Evolutionary conservation across 2,797 vertebrate species (phyloP), one percentile per base, ranked within the genome.

Genomic region (Cossypha heuglini): DNA sequence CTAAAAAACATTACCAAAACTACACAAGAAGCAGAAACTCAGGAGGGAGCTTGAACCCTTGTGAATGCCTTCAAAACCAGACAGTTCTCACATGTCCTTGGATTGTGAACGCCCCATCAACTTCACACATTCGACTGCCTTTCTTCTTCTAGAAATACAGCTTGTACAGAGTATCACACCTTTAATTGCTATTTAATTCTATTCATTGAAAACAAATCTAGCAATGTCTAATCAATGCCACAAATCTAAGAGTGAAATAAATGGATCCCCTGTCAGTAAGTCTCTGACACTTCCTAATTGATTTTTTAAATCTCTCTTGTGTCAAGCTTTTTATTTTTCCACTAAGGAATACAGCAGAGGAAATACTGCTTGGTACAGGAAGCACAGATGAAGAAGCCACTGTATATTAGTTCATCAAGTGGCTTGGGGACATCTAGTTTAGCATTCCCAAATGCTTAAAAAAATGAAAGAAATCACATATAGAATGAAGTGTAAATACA

Each of bases 31-130:
- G 13, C 11, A 31, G 16, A 22, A 92, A 10, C 7, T 54, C 43
- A 43, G 15, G 4, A 63, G 3, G 25, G 11, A 4, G 3, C 5
- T 45, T 68, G 19, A 72, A 48, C 13, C 8, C 16, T 13, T 6
- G 6, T 40, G 10, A 68, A 63, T 37, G 16, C 7, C 45, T 74
- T 74, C 31, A 85, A 78, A 94, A 61, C 6, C 4, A 9, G 2
- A 12, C 11, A 54, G 31, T 26, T 46, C 22, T 17, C 35, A 61
- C 18, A 21, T 49, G 14, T 11, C 38, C 21, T 54, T 37, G 58
- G 19, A 28, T 0, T 61, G 28, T 46, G 48, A 79, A 52, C 22
- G 55, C 3, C 0, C 1, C 29, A 33, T 4, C 11, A 83, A 31
- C 9, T 40, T 76, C 37, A 67, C 20, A 42, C 8, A 43, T 43